Evolutionary conservation across 2,888 invertebrate species (phyloP).

Genomic region (Magallana nippona): DNA sequence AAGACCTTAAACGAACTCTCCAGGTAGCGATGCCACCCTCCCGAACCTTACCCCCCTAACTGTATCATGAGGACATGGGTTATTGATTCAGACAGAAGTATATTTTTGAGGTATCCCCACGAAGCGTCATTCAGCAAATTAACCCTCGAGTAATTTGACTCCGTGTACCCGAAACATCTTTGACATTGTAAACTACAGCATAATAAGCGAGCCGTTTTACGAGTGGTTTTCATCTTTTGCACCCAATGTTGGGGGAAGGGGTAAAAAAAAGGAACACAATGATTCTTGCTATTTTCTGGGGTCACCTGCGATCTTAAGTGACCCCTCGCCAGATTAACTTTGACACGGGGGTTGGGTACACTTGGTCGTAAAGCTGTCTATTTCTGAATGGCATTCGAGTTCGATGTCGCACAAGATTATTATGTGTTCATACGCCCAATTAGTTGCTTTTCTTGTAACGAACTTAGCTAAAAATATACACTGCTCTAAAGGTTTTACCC

Average conservation of each 20-base stretch:
- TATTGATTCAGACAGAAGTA: constrained; percentile 1
- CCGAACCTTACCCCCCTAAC: background rate
- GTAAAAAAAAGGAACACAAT: constrained; percentile 18
- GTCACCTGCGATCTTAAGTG: constrained; percentile 35
- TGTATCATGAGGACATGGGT: background rate
- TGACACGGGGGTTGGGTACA: constrained; percentile 40
- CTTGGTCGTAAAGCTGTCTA: constrained; percentile 51
- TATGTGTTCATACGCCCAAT: constrained; percentile 49
- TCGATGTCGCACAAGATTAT: constrained; percentile 42
- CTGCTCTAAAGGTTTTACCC: background rate
- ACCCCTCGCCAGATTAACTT: constrained; percentile 43
- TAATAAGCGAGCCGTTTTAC: constrained; percentile 5
- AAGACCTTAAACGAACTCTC: constrained; percentile 30
- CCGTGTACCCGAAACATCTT: constrained; percentile 20
- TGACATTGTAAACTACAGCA: background rate
- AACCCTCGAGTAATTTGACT: constrained; percentile 1
- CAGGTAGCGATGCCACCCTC: constrained; percentile 11
- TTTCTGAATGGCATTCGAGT: constrained; percentile 46
- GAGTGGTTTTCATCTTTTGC: constrained; percentile 24
- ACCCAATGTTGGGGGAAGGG: constrained; percentile 5
- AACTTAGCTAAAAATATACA: constrained; percentile 35
- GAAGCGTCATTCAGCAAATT: background rate
- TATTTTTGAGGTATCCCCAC: constrained; percentile 18
- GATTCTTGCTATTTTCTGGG: constrained; percentile 32
- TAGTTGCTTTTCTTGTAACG: constrained; percentile 39